A percentile compares a stretch with the other conserved stretches of the same genome.
Evolutionary conservation across 2,888 invertebrate genomes (phyloP).

Genomic region (Coleophora deauratella): DNA sequence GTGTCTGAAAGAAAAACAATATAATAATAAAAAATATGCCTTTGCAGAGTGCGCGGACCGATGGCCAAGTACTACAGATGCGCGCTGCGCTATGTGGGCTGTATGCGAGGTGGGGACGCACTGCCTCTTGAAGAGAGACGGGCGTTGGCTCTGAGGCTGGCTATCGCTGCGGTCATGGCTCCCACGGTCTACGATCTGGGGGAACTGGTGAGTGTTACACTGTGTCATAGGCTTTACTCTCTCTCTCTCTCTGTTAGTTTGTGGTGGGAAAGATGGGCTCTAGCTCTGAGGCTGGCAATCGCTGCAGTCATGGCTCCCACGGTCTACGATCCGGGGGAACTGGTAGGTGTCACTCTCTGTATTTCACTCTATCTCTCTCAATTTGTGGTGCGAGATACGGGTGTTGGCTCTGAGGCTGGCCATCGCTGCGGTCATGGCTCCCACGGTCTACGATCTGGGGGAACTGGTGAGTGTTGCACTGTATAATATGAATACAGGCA

Average conservation of each 20-base stretch:
- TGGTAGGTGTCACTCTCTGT: not conserved
- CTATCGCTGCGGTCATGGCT: conserved; percentile 94
- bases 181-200: conserved; percentile 98
- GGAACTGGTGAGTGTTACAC: conserved; percentile 81
- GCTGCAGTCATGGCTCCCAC: not conserved
- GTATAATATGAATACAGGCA: too few species aligned
- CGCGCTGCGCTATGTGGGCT: conserved; percentile 85
- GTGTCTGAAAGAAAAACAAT: too few species aligned
- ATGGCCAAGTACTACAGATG: conserved; percentile 97
- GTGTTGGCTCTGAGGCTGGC: conserved; percentile 88
- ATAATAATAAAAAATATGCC: too few species aligned
- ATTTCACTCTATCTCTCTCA: too few species aligned
- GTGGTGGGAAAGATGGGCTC: not conserved
- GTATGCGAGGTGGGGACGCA: conserved; percentile 41
- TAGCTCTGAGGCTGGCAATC: not conserved
- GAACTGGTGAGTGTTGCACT: conserved; percentile 81
- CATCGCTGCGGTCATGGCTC: conserved; percentile 94
- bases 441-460: conserved; percentile 97
- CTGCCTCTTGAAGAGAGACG: conserved; percentile 38
- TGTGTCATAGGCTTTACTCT: not conserved
- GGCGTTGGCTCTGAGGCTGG: conserved; percentile 86
- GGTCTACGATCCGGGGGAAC: not conserved
- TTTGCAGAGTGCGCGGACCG: conserved; percentile 84
- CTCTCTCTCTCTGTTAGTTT: not conserved
- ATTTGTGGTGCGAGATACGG: too few species aligned